Evolutionary conservation across 2,113 vertebrate species (phyloP).

Genomic region (Anolis sagrei): DNA sequence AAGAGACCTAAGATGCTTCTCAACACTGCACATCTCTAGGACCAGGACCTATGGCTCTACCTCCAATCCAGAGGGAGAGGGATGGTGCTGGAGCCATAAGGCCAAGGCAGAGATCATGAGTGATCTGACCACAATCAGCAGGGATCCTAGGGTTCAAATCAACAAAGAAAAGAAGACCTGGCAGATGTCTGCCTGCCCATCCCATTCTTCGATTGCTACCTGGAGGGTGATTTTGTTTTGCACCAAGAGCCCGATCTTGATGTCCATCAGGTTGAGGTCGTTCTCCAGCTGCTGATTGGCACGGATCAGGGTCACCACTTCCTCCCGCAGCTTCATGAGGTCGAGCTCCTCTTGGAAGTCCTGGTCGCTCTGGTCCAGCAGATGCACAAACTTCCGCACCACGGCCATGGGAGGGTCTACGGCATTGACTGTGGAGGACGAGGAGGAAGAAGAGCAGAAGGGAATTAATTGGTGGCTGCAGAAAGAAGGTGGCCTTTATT

Average conservation of each 20-base stretch:
- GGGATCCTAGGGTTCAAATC: no score
- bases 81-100: no score
- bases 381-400: slow-evolving; percentile 96
- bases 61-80: no score
- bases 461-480: not conserved
- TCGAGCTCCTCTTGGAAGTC: slow-evolving; percentile 98
- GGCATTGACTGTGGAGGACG: slow-evolving; percentile 79
- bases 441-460: not conserved
- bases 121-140: no score
- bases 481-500: not conserved
- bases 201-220: slow-evolving; percentile 57
- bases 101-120: no score
- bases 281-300: slow-evolving; percentile 98
- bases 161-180: no score
- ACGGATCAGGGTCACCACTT: slow-evolving; percentile 95
- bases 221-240: slow-evolving; percentile 98
- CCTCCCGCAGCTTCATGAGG: slow-evolving; percentile 93
- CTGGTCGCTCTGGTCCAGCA: slow-evolving; percentile 97
- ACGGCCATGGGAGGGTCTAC: slow-evolving; percentile 94
- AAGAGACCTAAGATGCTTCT: not conserved
- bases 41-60: no score
- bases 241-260: slow-evolving; percentile 97
- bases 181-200: no score
- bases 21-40: not conserved
- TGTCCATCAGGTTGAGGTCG: slow-evolving; percentile 98